Conservation (phyloP, 64 coral and sea anemone genomes). For the Actinia equina region DNA sequence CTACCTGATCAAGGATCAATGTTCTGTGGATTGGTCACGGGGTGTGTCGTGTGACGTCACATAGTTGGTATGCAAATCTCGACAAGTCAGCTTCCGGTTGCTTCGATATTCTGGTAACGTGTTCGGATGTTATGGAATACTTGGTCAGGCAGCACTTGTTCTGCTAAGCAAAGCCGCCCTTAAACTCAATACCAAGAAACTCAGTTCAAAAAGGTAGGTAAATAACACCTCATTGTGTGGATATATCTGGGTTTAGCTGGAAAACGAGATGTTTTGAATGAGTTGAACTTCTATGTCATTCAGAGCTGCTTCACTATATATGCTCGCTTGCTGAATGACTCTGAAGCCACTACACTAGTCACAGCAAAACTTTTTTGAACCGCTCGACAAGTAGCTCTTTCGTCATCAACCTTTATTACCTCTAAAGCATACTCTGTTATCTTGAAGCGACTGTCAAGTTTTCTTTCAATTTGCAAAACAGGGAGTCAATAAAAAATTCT, state of each 20-base stretch:
- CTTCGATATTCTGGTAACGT: background rate
- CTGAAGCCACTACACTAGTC: background rate
- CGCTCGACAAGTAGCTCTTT: background rate
- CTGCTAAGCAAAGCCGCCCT: constrained; percentile 5
- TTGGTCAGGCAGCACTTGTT: constrained; percentile 5
- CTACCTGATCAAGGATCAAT: background rate
- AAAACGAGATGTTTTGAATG: background rate
- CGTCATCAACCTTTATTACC: background rate
- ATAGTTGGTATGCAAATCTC: constrained; percentile 2
- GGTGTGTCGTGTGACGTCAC: constrained; percentile 12
- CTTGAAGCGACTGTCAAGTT: background rate
- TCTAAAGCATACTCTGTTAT: background rate
- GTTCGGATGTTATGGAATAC: constrained; percentile 7
- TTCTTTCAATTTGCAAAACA: background rate
- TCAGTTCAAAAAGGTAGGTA: background rate
- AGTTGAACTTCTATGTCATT: background rate
- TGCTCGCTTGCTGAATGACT: background rate
- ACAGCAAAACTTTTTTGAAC: background rate
- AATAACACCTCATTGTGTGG: background rate
- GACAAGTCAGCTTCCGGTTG: background rate
- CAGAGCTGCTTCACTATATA: background rate
- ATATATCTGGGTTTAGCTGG: background rate
- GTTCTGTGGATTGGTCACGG: constrained; percentile 2
- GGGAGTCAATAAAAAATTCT: background rate
- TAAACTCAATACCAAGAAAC: background rate